phyloP scores from a whole-genome alignment of 2,113 vertebrate species.

The Xiphophorus maculatus region DNA sequence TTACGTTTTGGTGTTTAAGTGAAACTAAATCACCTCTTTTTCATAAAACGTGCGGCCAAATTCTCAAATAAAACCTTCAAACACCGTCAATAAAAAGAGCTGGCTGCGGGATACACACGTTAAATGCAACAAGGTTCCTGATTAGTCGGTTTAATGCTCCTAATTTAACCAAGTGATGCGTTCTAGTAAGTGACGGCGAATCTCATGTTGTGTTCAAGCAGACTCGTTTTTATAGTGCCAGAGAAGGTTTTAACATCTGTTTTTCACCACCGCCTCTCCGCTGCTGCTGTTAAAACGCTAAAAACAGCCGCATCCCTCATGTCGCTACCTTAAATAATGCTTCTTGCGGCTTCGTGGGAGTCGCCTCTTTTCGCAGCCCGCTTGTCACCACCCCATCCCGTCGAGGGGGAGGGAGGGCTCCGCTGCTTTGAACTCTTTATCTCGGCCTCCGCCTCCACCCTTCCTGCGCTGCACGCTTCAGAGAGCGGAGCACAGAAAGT shows the following conservation, averaged over 20 bases:
- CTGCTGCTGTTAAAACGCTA: neutral
- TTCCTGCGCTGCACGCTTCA: conserved; percentile 21
- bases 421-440: conserved; percentile 57
- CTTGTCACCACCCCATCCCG: neutral
- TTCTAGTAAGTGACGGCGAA: neutral
- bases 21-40: no score
- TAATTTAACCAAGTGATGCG: neutral
- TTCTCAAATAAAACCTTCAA: no score
- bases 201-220: neutral
- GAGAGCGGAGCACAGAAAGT: conserved; percentile 10
- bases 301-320: neutral
- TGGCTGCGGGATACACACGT: no score
- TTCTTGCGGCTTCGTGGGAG: no score
- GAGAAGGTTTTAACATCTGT: neutral
- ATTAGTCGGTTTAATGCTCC: neutral
- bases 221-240: neutral
- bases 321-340: neutral
- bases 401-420: neutral
- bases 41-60: no score
- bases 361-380: neutral
- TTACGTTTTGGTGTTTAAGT: neutral
- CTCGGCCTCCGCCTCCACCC: conserved; percentile 26
- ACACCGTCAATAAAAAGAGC: no score
- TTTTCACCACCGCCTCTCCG: neutral
- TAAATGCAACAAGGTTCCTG: neutral